phyloP scores from a whole-genome alignment of 1,140 invertebrate species.

The Araneus ventricosus region DNA sequence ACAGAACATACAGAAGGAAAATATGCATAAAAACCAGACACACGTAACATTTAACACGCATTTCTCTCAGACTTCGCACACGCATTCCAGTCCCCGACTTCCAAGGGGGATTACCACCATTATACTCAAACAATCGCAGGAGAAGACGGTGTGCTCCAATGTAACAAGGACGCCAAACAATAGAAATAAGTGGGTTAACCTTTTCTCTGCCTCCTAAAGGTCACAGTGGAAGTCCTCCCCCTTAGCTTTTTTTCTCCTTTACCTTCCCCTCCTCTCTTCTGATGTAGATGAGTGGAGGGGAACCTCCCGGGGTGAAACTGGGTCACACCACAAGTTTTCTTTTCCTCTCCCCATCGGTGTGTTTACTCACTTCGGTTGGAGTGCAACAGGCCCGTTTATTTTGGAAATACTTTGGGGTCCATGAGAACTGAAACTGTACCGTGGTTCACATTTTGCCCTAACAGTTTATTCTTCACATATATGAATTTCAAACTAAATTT shows the following conservation, averaged over 20 bases:
- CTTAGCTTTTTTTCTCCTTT: not conserved
- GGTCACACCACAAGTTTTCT: constrained; percentile 8
- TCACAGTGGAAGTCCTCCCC: not conserved
- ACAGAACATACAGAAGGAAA: not conserved
- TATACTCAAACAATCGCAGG: not conserved
- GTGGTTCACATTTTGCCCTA: too few species aligned
- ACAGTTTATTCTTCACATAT: too few species aligned
- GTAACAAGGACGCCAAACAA: constrained; percentile 29
- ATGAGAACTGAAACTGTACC: too few species aligned
- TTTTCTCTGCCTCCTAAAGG: constrained; percentile 31
- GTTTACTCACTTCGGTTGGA: not conserved
- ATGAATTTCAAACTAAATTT: too few species aligned
- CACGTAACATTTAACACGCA: not conserved
- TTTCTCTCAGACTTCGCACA: not conserved
- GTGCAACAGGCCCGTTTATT: not conserved
- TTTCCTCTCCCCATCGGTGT: not conserved
- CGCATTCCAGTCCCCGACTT: not conserved
- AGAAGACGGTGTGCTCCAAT: not conserved
- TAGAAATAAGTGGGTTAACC: constrained; percentile 30
- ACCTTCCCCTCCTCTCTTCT: not conserved
- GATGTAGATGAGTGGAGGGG: not conserved
- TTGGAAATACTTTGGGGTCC: not conserved
- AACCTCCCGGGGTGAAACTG: constrained; percentile 2
- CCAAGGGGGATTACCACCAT: not conserved
- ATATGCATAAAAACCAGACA: not conserved